Evolutionary conservation across 2,888 invertebrate genomes (phyloP).

Genomic region (Clostera curtula): DNA sequence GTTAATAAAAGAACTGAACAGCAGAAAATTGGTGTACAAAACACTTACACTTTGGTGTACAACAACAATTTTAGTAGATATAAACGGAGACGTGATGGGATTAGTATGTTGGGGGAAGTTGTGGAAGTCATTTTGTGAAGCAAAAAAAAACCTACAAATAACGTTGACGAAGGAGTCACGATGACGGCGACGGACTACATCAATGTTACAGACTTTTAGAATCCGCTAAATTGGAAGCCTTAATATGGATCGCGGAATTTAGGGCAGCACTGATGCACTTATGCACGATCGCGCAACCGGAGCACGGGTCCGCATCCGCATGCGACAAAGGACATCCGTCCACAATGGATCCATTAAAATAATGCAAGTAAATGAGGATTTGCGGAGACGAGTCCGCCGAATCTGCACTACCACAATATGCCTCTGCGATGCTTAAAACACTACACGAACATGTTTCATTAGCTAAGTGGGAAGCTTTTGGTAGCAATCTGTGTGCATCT

Average conservation of each 20-base stretch:
- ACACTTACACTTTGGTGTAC: too few relatives aligned
- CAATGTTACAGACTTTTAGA: too few relatives aligned
- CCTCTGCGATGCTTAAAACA: conserved; percentile 59
- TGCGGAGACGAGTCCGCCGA: conserved; percentile 64
- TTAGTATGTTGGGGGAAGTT: too few relatives aligned
- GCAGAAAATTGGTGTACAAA: too few relatives aligned
- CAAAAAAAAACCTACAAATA: too few relatives aligned
- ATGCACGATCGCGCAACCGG: conserved; percentile 59
- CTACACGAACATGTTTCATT: conserved; percentile 76
- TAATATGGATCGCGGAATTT: conserved; percentile 49
- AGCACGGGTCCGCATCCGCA: conserved; percentile 51
- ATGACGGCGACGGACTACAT: too few relatives aligned
- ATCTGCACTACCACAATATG: conserved; percentile 58
- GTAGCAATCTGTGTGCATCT: conserved; percentile 73
- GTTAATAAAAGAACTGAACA: too few relatives aligned
- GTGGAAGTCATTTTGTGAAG: too few relatives aligned
- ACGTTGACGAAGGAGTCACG: too few relatives aligned
- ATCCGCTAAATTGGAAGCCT: conserved; percentile 46
- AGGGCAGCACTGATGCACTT: conserved; percentile 60
- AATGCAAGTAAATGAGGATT: conserved; percentile 75
- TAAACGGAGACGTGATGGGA: too few relatives aligned
- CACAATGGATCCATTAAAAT: conserved; percentile 75
- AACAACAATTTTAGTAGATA: too few relatives aligned
- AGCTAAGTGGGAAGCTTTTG: conserved; percentile 76
- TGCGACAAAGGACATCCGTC: conserved; percentile 69